phyloP scores from a whole-genome alignment of 1,140 invertebrate species.

The Diachasmimorpha longicaudata region DNA sequence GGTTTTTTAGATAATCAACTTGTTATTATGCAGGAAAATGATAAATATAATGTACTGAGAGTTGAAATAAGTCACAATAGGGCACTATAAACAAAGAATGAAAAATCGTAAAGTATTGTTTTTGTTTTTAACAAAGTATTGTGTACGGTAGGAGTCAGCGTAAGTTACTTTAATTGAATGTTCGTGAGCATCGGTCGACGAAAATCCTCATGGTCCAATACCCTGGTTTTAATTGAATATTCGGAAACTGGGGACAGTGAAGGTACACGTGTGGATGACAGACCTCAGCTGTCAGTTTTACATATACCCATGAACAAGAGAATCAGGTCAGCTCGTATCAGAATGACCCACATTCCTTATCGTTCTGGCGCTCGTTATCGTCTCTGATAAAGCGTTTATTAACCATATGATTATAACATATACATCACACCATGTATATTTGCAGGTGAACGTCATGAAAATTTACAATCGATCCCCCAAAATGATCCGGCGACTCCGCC shows the following conservation, averaged over 20 bases:
- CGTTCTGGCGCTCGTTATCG: constrained; percentile 49
- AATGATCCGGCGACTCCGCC: neutral
- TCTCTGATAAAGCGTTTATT: constrained; percentile 57
- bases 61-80: too few relatives aligned
- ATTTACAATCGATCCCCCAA: neutral
- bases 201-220: too few relatives aligned
- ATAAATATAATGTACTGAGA: too few relatives aligned
- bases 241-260: neutral
- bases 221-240: neutral
- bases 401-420: constrained; percentile 49
- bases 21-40: too few relatives aligned
- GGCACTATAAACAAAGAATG: too few relatives aligned
- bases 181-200: too few relatives aligned
- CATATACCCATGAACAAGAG: constrained; percentile 21
- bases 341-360: constrained; percentile 61
- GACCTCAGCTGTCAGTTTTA: neutral
- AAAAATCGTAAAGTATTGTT: too few relatives aligned
- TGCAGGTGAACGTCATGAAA: neutral
- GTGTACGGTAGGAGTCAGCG: too few relatives aligned
- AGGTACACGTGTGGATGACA: neutral
- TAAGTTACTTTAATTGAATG: too few relatives aligned
- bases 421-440: constrained; percentile 20
- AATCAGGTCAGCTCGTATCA: constrained; percentile 60
- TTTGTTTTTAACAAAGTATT: too few relatives aligned
- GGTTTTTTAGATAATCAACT: too few relatives aligned